Evolutionary conservation across 2,888 invertebrate genomes (phyloP).

Genomic region (Hofmannophila pseudospretella): DNA sequence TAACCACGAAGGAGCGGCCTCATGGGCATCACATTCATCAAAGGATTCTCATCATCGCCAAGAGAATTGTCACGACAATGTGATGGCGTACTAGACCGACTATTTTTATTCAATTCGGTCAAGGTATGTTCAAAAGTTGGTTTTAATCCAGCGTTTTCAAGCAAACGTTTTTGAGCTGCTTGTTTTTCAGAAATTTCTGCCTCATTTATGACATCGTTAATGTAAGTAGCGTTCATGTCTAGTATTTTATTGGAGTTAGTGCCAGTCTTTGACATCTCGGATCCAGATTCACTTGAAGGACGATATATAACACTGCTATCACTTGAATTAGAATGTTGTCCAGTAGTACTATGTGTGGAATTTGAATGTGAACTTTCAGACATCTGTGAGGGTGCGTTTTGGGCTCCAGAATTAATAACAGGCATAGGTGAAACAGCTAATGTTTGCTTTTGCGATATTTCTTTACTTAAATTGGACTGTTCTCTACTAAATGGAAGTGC

Average conservation of each 20-base stretch:
- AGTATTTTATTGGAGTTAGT: constrained; percentile 70
- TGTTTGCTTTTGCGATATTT: constrained; percentile 70
- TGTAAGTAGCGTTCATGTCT: constrained; percentile 72
- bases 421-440: constrained; percentile 88
- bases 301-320: constrained; percentile 86
- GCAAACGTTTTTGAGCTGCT: constrained; percentile 55
- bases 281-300: constrained; percentile 84
- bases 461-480: constrained; percentile 72
- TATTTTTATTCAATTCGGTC: constrained; percentile 53
- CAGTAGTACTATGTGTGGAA: constrained; percentile 80
- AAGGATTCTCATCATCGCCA: constrained; percentile 82
- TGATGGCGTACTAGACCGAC: constrained; percentile 67
- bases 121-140: constrained; percentile 53
- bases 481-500: constrained; percentile 69
- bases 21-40: constrained; percentile 93
- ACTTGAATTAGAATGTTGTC: constrained; percentile 83
- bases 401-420: constrained; percentile 53
- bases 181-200: constrained; percentile 71
- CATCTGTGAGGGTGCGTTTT: constrained; percentile 70
- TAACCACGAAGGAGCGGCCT: constrained; percentile 89
- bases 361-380: constrained; percentile 82
- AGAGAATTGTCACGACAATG: constrained; percentile 75
- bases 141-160: constrained; percentile 42
- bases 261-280: constrained; percentile 73
- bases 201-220: constrained; percentile 74